Conservation (phyloP, 2,888 invertebrate species). For the Eurytoma californica region DNA sequence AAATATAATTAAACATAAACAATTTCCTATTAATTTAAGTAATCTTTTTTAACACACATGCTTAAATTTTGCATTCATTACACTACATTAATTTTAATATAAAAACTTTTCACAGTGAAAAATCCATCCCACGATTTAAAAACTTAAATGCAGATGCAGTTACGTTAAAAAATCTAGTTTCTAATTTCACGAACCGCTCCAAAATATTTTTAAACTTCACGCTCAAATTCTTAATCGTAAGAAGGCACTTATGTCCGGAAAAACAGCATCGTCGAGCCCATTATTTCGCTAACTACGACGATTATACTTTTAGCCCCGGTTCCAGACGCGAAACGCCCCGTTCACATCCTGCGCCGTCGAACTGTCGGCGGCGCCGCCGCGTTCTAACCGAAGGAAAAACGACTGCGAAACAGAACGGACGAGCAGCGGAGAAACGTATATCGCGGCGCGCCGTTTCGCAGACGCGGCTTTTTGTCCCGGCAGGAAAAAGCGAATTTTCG, state of each 20-base stretch:
- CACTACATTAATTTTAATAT: too few species aligned
- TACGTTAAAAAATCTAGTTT: too few species aligned
- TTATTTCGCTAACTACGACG: neutral
- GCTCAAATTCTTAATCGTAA: too few species aligned
- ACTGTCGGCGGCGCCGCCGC: conserved; percentile 8
- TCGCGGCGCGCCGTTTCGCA: neutral
- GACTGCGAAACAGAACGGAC: neutral
- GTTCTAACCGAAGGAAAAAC: neutral
- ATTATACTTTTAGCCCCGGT: conserved; percentile 5
- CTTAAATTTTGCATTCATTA: too few species aligned
- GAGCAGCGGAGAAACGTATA: neutral
- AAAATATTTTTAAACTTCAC: too few species aligned
- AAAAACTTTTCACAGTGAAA: too few species aligned
- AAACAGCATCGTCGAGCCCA: neutral
- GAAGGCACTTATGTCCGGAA: neutral
- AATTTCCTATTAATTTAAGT: too few species aligned
- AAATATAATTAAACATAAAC: too few species aligned
- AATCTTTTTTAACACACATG: too few species aligned
- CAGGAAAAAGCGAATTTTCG: neutral
- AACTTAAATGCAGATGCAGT: too few species aligned
- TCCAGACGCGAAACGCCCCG: neutral
- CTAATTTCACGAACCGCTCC: too few species aligned
- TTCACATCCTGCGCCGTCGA: conserved; percentile 3
- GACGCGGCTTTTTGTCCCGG: neutral
- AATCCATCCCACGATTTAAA: too few species aligned